phyloP scores from a whole-genome alignment of 2,113 vertebrate species.

The Passer montanus region DNA sequence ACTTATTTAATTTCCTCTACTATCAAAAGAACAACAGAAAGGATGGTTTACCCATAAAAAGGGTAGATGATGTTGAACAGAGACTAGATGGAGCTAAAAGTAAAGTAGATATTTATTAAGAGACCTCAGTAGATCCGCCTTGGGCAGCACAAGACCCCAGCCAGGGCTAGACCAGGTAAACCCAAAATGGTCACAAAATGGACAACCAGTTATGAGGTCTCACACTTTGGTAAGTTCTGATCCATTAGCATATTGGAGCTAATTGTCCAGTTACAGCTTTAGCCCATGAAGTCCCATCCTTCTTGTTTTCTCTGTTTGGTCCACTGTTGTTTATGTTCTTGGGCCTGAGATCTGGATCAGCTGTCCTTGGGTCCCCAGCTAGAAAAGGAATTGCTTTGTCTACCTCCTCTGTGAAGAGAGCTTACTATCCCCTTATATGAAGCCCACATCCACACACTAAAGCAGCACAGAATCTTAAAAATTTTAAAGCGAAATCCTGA shows the following conservation, averaged over 20 bases:
- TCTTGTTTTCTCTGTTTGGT: background rate
- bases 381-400: background rate
- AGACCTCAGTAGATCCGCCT: background rate
- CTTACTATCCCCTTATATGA: background rate
- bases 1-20: background rate
- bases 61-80: background rate
- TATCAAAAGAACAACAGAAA: background rate
- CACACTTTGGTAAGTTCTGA: background rate
- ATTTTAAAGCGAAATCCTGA: background rate
- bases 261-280: background rate
- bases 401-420: background rate
- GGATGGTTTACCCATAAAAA: background rate
- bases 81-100: background rate
- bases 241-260: background rate
- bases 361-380: background rate
- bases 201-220: fast-evolving
- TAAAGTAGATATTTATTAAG: background rate
- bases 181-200: background rate
- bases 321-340: background rate
- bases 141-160: background rate
- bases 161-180: background rate
- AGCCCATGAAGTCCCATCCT: background rate
- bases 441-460: background rate
- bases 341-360: background rate
- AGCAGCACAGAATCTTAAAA: background rate